A percentile compares a stretch with the other conserved stretches of the same genome.
phyloP scores from a whole-genome alignment of 2,888 invertebrate species.

The Tyria jacobaeae region DNA sequence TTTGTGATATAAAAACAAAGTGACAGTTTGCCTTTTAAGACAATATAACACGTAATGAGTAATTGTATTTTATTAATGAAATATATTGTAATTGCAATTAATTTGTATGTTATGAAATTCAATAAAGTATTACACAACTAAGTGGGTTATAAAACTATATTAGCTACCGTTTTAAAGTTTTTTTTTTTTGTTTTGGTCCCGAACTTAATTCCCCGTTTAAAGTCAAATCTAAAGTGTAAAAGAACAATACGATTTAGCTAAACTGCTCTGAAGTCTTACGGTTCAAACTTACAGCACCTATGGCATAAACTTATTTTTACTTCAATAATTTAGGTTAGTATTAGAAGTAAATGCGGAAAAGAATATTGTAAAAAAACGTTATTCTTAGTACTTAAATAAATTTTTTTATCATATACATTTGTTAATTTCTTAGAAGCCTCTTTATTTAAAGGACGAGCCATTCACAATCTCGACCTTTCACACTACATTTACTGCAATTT shows the following conservation, averaged over 20 bases:
- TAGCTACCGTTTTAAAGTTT: background rate
- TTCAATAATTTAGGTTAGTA: background rate
- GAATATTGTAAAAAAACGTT: background rate
- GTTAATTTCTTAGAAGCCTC: constrained; percentile 4
- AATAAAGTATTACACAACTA: background rate
- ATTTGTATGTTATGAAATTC: constrained; percentile 1
- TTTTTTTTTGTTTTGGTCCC: background rate
- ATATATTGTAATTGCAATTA: background rate
- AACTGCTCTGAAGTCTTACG: no score
- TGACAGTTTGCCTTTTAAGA: constrained; percentile 25
- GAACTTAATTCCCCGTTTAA: background rate
- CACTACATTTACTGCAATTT: constrained; percentile 39
- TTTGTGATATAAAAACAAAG: constrained; percentile 16
- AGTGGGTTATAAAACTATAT: background rate
- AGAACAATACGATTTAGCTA: no score
- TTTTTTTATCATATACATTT: background rate
- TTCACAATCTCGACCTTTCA: constrained; percentile 32
- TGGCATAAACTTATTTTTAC: background rate
- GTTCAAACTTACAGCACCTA: no score
- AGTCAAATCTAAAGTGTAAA: no score
- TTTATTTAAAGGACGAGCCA: constrained; percentile 1
- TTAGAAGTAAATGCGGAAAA: background rate
- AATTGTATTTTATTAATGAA: constrained; percentile 18
- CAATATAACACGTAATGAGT: constrained; percentile 17
- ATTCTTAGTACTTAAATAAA: background rate